phyloP scores from a whole-genome alignment of 2,888 invertebrate species.

The Magallana nippona region DNA sequence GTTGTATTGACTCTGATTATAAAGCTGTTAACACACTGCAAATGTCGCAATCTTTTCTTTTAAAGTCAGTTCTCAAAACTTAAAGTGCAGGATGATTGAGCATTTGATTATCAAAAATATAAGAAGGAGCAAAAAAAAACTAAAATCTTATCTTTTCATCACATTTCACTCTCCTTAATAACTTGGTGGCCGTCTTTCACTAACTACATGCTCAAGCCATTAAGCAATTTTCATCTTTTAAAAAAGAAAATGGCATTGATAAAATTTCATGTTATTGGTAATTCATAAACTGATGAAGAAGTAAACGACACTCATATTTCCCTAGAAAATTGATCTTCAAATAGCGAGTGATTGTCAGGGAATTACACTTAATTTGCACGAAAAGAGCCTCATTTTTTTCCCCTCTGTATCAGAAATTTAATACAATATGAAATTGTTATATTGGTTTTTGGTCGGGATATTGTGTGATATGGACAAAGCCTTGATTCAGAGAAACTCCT shows the following conservation, averaged over 20 bases:
- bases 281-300: constrained; percentile 10
- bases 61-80: too few relatives aligned
- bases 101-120: too few relatives aligned
- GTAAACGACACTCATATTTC: constrained; percentile 10
- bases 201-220: neutral
- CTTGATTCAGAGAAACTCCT: too few relatives aligned
- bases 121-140: too few relatives aligned
- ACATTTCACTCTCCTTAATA: neutral
- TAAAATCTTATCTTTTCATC: neutral
- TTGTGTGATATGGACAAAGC: too few relatives aligned
- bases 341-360: neutral
- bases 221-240: constrained; percentile 21
- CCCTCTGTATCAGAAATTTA: neutral
- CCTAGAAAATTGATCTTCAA: constrained; percentile 26
- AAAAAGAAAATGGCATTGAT: constrained; percentile 11
- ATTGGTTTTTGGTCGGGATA: too few relatives aligned
- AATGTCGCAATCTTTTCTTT: too few relatives aligned
- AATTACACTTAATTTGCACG: constrained; percentile 27
- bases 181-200: neutral
- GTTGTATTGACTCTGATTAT: too few relatives aligned
- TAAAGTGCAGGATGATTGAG: too few relatives aligned
- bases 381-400: neutral
- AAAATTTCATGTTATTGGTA: constrained; percentile 25
- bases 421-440: neutral
- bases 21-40: too few relatives aligned